Evolutionary conservation across 2,888 invertebrate genomes (phyloP), one percentile per base, ranked within the genome.

Genomic region (Heliconius ismenius): DNA sequence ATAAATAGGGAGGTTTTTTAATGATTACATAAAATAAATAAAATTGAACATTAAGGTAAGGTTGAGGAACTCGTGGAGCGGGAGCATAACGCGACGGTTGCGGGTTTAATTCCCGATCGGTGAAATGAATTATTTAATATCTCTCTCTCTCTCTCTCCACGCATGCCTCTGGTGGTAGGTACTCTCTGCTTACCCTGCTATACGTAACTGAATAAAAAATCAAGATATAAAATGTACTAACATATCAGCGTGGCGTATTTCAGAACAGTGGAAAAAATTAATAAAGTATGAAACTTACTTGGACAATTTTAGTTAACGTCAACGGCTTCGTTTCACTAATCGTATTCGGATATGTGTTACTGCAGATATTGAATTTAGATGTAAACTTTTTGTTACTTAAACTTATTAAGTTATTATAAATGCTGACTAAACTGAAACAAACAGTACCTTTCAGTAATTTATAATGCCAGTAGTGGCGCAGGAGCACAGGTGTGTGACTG

Each of bases 321-420:
- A 98, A 95, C 81, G 96, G 95, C 86, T 96, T 96, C 24, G 96
- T 93, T 73, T 96, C 96, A 83, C 96, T 95, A 63, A 97, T 91
- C 73, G 97, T 92, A 76, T 95, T 95, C 0, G 98, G 97, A 84
- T 96, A 97, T 21, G 97, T 96, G 85, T 97, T 97, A 83, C 96
- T 96, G 86, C 96, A 97, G 49, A 97, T 92, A 82, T 95, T 95
- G 81, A 95, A 95, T 79, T 95, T 95, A 0, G 94, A 90, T 58
- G 94, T 92, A 76, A 95, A 94, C 60, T 92, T 93, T 81, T 95
- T 95, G 79, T 94, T 93, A 83, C 96, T 95, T 81, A 96, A 87
- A 4, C 95, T 93, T 70, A 96, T 88, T 65, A 96, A 90, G 78
- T 95, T 93, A 83, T 96, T 96, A 86, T 96, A 96, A 78, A 95